Evolutionary conservation across 2,113 vertebrate species (phyloP).

Genomic region (Agelaius phoeniceus): DNA sequence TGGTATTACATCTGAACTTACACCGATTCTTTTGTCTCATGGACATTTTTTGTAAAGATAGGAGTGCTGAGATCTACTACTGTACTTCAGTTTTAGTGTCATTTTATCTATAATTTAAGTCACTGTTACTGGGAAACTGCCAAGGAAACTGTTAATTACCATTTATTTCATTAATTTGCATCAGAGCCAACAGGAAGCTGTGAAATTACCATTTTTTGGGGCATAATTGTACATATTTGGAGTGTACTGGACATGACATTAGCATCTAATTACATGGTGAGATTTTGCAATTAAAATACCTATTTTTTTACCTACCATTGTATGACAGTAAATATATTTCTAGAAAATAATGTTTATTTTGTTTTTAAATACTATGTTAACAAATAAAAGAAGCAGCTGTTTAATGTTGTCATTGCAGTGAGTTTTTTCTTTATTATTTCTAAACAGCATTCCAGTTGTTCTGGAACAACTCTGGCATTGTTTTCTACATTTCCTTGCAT

Average conservation of each 20-base stretch:
- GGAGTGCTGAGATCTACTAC: background rate
- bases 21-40: background rate
- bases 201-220: background rate
- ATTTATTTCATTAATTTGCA: background rate
- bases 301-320: background rate
- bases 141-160: background rate
- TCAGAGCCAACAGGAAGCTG: background rate
- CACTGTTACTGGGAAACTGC: background rate
- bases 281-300: background rate
- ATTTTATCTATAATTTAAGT: background rate
- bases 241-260: background rate
- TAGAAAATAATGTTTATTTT: background rate
- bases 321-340: background rate
- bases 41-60: background rate
- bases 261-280: background rate
- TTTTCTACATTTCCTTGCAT: background rate
- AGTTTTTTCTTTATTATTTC: background rate
- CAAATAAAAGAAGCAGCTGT: constrained; percentile 13
- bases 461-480: background rate
- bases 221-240: background rate
- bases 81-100: background rate
- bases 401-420: background rate
- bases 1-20: background rate
- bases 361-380: background rate
- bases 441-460: background rate